Conservation (phyloP, 2,113 vertebrate genomes). For the Chionodraco myersi region DNA sequence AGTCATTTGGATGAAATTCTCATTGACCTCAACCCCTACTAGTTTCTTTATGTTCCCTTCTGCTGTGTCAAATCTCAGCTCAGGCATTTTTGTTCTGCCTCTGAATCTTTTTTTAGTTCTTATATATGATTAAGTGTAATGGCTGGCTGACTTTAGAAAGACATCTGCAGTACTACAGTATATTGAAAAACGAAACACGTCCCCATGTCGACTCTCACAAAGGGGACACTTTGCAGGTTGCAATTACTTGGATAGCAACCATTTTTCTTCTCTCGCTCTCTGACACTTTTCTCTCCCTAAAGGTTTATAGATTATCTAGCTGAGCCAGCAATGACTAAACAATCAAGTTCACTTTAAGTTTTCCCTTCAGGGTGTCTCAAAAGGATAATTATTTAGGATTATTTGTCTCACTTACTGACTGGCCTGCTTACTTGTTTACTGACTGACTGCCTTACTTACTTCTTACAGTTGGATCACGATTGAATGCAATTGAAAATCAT, state of each 20-base stretch:
- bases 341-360: neutral
- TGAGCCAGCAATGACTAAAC: neutral
- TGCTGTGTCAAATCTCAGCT: conserved; percentile 9
- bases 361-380: neutral
- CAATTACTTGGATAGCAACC: conserved; percentile 50
- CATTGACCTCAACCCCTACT: conserved; percentile 35
- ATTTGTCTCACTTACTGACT: neutral
- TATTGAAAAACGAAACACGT: conserved; percentile 35
- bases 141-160: neutral
- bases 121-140: neutral
- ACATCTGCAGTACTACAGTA: conserved; percentile 40
- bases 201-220: conserved; percentile 28
- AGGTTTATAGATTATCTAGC: neutral
- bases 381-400: too few species aligned
- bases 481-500: too few species aligned
- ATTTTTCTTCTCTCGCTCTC: neutral
- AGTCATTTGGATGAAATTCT: conserved; percentile 36
- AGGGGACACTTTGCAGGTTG: conserved; percentile 17
- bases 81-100: neutral
- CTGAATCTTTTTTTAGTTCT: conserved; percentile 15
- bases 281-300: neutral
- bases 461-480: neutral
- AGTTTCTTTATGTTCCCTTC: conserved; percentile 37
- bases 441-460: neutral
- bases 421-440: neutral